These are phyloP conservation scores for Harpagifer antarcticus DNA, from an alignment of 2,797 vertebrate species.

Conservation along the genomic window DNA sequence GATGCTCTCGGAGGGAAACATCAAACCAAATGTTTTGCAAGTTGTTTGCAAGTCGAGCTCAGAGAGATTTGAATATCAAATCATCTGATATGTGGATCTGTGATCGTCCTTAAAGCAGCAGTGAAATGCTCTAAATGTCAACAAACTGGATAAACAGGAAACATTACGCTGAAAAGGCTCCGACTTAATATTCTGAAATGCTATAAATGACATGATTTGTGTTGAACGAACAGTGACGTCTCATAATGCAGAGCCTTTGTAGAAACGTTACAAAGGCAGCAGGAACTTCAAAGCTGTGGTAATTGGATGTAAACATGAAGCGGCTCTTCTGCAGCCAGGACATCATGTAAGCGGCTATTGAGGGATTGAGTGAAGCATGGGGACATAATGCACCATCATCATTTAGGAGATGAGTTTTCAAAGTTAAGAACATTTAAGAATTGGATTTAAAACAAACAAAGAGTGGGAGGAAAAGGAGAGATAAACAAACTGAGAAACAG, in stretches of 20 bases:
- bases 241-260: slow-evolving; percentile 44
- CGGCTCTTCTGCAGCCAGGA: slow-evolving; percentile 46
- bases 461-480: too few relatives aligned
- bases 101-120: background rate
- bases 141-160: background rate
- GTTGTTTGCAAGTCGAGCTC: slow-evolving; percentile 35
- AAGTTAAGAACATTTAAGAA: too few relatives aligned
- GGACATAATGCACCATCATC: too few relatives aligned
- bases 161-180: too few relatives aligned
- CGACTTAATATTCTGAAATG: background rate
- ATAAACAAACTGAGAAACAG: too few relatives aligned
- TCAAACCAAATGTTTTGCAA: slow-evolving; percentile 24
- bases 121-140: background rate
- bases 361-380: too few relatives aligned
- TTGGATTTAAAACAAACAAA: too few relatives aligned
- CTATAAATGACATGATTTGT: slow-evolving; percentile 10
- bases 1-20: background rate
- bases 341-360: slow-evolving; percentile 41
- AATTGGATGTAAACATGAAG: slow-evolving; percentile 69
- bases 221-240: slow-evolving; percentile 33
- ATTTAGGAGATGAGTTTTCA: too few relatives aligned
- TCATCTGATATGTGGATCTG: slow-evolving; percentile 1
- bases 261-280: slow-evolving; percentile 41
- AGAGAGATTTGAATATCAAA: slow-evolving; percentile 41
- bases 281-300: slow-evolving; percentile 55